Evolutionary conservation across 1,140 invertebrate species (phyloP).

Genomic region (Nymphalis io): DNA sequence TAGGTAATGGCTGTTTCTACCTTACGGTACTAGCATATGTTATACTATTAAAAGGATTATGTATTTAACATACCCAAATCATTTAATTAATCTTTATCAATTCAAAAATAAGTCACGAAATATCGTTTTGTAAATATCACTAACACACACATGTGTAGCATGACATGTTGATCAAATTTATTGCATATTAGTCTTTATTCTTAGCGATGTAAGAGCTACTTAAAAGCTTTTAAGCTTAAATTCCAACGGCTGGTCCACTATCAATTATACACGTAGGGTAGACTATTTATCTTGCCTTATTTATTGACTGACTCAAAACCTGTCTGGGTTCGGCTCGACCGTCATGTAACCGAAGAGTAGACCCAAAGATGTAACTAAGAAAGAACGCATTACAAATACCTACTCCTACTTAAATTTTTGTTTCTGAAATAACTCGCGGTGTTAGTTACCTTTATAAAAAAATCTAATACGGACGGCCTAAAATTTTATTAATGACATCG

Average conservation of each 20-base stretch:
- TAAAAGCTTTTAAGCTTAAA: conserved; percentile 39
- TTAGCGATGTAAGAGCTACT: background rate
- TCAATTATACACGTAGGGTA: conserved; percentile 74
- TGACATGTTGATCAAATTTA: background rate
- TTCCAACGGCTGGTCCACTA: conserved; percentile 68
- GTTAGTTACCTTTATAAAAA: too few relatives aligned
- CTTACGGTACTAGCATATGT: too few relatives aligned
- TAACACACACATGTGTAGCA: background rate
- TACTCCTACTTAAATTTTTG: background rate
- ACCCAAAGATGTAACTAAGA: conserved; percentile 15
- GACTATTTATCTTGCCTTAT: conserved; percentile 78
- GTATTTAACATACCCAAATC: background rate
- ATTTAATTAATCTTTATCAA: background rate
- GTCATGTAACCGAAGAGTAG: conserved; percentile 36
- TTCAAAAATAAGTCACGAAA: background rate
- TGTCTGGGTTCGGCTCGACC: conserved; percentile 52
- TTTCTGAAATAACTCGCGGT: background rate
- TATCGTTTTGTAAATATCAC: background rate
- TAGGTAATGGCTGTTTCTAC: too few relatives aligned
- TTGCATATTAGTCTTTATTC: background rate
- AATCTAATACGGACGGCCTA: too few relatives aligned
- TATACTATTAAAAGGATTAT: too few relatives aligned
- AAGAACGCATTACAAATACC: background rate
- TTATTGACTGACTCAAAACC: conserved; percentile 75
- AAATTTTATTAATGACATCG: too few relatives aligned